Evolutionary conservation across 2,113 vertebrate genomes (phyloP), one percentile per base, ranked within the genome.

Genomic region (Trogon melanurus): DNA sequence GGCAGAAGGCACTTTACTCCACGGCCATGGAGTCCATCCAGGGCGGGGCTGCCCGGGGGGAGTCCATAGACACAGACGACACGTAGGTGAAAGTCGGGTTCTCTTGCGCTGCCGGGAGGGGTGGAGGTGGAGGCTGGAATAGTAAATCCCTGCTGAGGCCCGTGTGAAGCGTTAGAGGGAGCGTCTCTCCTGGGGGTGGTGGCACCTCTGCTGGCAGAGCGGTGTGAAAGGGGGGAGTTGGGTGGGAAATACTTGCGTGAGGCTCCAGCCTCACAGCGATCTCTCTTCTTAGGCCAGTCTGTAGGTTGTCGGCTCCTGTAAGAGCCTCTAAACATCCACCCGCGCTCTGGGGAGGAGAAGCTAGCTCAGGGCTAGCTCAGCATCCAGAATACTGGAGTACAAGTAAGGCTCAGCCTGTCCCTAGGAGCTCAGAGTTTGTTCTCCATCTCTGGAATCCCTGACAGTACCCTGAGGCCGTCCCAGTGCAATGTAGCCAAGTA

Each of bases 11-110:
- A 2, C 98, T 99, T 22, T 99, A 99, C 96, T 99, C 99, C 93
- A 99, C 99, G 0, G 99, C 99, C 96, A 99, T 99, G 99, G 99
- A 99, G 97, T 99, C 99, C 94, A 99, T 99, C 97, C 99, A 99
- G 98, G 99, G 99, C 11, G 99, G 99, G 5, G 99, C 99, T 2
- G 98, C 99, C 44, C 98, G 98, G 1, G 99, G 99, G 17, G 99
- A 99, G 85, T 97, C 99, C 92, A 99, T 99, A 30, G 99, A 99
- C 91, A 98, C 99, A 0, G 99, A 99, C 0, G 99, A 99, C 98
- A 99, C 99, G 99, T 99, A 95, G 94, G 98, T 98, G 98, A 85
- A 71, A 62, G 36, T 30, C n/a, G 34, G 34, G 48, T 58, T 64
- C 0, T 0, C 41, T 45, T 3, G 1, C 0, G 3, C 65, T 80